Evolutionary conservation across 2,888 invertebrate genomes (phyloP), one percentile per base, ranked within the genome.

Genomic region (Sarcophaga rosellei): DNA sequence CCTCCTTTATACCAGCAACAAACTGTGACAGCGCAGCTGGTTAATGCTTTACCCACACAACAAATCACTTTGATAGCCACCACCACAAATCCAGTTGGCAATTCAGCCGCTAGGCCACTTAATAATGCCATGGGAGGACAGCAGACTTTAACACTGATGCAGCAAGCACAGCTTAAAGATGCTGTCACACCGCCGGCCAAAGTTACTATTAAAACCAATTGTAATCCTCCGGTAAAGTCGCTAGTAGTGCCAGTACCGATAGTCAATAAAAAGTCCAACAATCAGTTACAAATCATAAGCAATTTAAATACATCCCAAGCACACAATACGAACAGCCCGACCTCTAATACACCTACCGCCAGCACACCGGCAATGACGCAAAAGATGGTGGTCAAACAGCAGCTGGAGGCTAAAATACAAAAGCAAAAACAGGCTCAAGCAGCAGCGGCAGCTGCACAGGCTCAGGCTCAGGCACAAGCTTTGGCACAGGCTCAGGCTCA

Each of bases 351-450:
- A 70, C 81, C 87, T 2, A 76, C 85, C 20, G 81, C 88, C 3
- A 85, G 85, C 20, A 84, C 90, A 12, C 88, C 91, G 21, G 91
- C 92, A 1, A 91, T 93, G 63, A 93, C 90, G 79, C 94, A 95
- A 88, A 95, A 94, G 84, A 91, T 95, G 88, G 94, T 94, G 21
- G 94, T 95, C 0, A 95, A 95, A 88, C 95, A 95, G 89, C 95
- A 95, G 90, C 93, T 96, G 89, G 96, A 96, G 90, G 96, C 96
- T 83, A 96, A 95, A 89, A 94, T 95, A 89, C 95, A 95, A 89
- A 95, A 93, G 87, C 93, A 93, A 72, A 92, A 93, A 82, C 93
- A 92, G 59, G 92, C 92, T 1, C 92, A 92, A 15, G 92, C 92
- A 0, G 93, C 93, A 8, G 92, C 92, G 1, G 89, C 88, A 3